phyloP scores from a whole-genome alignment of 2,797 vertebrate genomes.

The Babyrousa celebensis region DNA sequence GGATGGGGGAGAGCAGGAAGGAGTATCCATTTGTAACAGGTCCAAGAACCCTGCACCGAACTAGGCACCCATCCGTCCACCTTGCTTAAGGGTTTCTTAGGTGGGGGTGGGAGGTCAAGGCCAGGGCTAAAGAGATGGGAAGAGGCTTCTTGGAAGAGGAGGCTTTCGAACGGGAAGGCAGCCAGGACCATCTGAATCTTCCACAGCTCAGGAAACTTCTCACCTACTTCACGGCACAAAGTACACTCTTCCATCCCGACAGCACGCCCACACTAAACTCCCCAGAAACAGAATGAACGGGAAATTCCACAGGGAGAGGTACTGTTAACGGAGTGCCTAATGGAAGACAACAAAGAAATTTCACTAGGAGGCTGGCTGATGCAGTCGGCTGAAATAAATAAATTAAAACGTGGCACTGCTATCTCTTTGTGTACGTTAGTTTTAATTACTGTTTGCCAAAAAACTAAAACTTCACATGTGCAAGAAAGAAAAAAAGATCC shows the following conservation, averaged over 20 bases:
- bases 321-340: neutral
- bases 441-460: constrained; percentile 81
- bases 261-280: neutral
- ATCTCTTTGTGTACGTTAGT: constrained; percentile 57
- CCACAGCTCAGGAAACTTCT: neutral
- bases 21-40: neutral
- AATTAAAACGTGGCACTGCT: constrained; percentile 78
- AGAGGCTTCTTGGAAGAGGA: neutral
- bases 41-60: neutral
- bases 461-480: constrained; percentile 65
- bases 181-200: neutral
- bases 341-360: constrained; percentile 62
- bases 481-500: constrained; percentile 13
- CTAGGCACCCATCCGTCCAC: too few species aligned
- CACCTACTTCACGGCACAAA: neutral
- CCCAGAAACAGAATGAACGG: neutral
- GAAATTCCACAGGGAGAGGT: neutral
- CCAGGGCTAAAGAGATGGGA: neutral
- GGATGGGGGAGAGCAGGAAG: neutral
- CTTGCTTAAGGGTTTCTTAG: neutral
- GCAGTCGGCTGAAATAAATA: constrained; percentile 78
- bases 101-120: neutral
- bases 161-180: neutral
- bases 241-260: neutral
- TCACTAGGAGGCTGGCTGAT: constrained; percentile 63